phyloP scores from a whole-genome alignment of 1,140 invertebrate genomes.

The Heliconius nattereri region DNA sequence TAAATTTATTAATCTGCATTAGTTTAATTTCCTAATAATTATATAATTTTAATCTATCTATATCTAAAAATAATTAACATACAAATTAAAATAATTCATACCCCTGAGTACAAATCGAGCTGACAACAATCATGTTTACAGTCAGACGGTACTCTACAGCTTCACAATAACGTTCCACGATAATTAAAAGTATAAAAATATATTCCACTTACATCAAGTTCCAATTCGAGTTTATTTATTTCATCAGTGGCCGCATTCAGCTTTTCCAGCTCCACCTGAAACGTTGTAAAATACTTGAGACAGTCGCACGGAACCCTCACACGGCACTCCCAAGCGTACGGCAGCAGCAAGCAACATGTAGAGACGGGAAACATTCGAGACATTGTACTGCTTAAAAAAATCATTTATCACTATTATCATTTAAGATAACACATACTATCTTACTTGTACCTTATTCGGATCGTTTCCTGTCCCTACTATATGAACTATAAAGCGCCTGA shows the following conservation, averaged over 20 bases:
- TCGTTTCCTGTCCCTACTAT: conserved; percentile 78
- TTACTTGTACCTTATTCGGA: conserved; percentile 63
- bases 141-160: neutral
- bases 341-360: conserved; percentile 74
- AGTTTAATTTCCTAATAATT: too few relatives aligned
- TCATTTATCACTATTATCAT: conserved; percentile 38
- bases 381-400: conserved; percentile 48
- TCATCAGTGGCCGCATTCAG: conserved; percentile 97
- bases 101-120: too few relatives aligned
- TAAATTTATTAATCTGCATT: too few relatives aligned
- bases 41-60: too few relatives aligned
- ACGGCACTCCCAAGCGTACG: conserved; percentile 59
- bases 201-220: conserved; percentile 91
- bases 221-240: conserved; percentile 96
- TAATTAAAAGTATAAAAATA: neutral
- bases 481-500: conserved; percentile 49
- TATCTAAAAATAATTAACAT: too few relatives aligned
- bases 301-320: conserved; percentile 68
- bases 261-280: conserved; percentile 96
- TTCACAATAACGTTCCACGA: neutral
- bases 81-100: too few relatives aligned
- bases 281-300: conserved; percentile 67
- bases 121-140: neutral
- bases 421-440: conserved; percentile 48
- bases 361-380: conserved; percentile 76